These are phyloP conservation scores for Lissonota sp. DNA, from an alignment of 2,888 invertebrate species.

Conservation along the genomic window DNA sequence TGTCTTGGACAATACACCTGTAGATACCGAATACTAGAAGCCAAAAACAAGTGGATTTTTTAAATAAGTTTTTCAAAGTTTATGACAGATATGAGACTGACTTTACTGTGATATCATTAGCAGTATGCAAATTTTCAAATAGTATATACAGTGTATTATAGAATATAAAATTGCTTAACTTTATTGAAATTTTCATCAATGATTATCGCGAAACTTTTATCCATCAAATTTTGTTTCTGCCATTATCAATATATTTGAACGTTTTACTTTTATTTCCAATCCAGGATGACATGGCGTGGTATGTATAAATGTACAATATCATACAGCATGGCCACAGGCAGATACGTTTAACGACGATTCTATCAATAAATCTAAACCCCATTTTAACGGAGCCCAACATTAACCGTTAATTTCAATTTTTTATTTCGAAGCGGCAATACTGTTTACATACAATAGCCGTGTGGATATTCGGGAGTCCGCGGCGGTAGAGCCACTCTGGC, in stretches of 20 bases:
- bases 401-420: slow-evolving; percentile 38
- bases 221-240: not conserved
- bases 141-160: slow-evolving; percentile 27
- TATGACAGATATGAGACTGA: slow-evolving; percentile 61
- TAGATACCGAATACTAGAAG: slow-evolving; percentile 59
- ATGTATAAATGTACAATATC: slow-evolving; percentile 72
- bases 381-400: slow-evolving; percentile 13
- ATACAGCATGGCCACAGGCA: slow-evolving; percentile 70
- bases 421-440: not conserved
- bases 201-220: not conserved
- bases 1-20: slow-evolving; percentile 66
- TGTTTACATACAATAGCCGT: not conserved
- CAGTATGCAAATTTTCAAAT: slow-evolving; percentile 42
- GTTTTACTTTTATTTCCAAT: slow-evolving; percentile 65
- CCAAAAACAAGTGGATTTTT: too few species aligned
- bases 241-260: slow-evolving; percentile 20
- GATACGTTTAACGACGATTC: slow-evolving; percentile 45
- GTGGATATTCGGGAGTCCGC: too few species aligned
- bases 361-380: slow-evolving; percentile 36
- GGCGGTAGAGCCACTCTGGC: too few species aligned
- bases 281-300: slow-evolving; percentile 69
- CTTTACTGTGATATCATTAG: slow-evolving; percentile 64
- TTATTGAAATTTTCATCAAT: not conserved
- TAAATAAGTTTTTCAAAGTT: too few species aligned
- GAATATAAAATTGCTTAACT: slow-evolving; percentile 23